Evolutionary conservation across 35 echinoderm and acorn worm species (phyloP).

Genomic region (Lytechinus pictus): DNA sequence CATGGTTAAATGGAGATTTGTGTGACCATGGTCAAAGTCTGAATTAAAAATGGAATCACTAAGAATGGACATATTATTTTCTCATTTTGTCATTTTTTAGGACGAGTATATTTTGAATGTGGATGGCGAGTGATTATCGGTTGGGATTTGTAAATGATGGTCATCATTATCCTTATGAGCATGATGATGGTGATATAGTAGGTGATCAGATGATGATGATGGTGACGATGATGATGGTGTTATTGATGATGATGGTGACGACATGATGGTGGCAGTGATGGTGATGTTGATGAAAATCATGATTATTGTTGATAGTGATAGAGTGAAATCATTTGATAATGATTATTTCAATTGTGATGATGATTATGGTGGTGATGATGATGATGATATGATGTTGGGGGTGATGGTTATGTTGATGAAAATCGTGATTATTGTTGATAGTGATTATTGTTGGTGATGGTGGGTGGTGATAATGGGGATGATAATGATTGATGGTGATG

Average conservation of each 20-base stretch:
- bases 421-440: background rate
- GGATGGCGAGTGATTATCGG: background rate
- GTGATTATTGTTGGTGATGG: background rate
- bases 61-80: background rate
- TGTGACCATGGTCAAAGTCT: conserved; percentile 40
- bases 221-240: no score
- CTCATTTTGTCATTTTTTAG: background rate
- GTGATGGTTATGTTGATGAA: background rate
- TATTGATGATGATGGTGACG: no score
- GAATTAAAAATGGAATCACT: conserved; percentile 50
- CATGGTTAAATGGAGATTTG: conserved; percentile 43
- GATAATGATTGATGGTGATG: background rate
- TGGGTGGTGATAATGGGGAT: background rate
- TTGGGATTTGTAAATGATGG: background rate
- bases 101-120: background rate
- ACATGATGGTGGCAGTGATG: background rate
- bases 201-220: no score
- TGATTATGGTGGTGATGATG: no score
- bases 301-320: background rate
- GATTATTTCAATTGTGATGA: no score
- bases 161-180: background rate
- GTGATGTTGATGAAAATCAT: background rate
- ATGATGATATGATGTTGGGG: background rate
- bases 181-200: background rate
- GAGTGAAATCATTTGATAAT: background rate